Base-by-base conservation (phyloP, 2,797 vertebrate species). In the Phaenicophaeus curvirostris region DNA sequence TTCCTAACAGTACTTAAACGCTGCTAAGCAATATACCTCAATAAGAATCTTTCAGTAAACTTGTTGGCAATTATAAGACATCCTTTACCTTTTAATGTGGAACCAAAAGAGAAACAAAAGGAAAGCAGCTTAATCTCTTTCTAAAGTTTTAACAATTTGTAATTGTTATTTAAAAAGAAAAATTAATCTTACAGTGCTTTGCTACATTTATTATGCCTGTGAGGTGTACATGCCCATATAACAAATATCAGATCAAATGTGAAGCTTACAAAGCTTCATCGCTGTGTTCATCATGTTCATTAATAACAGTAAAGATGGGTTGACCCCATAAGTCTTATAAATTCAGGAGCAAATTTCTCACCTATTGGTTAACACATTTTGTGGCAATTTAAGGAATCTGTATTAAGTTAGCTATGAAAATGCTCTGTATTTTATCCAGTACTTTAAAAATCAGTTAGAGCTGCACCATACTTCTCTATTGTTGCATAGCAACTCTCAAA, bases 401-500 rank as follows among this genome's bases (percentile, higher is more conserved):
- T 10, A n/a, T 71, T 48, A 51, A 35, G 42, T 57, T 75, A 59
- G 82, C 39, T 80, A 76, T 4, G 28, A 42, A 78, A 90, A 91
- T 5, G 39, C 35, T 42, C 33, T 5, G 5, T 80, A 50, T 96
- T 97, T 94, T 85, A 87, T 54, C 57, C 89, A 74, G 50, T 81
- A 95, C 44, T 91, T 95, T 65, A 92, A 95, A 94, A 94, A 94
- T 71, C 94, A 87, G 87, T 78, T 84, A 48, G 62, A 85, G 65
- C 82, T 87, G 67, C 48, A 53, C 71, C n/a, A 50, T 58, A 85
- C 92, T 95, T 94, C 79, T 90, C 79, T 84, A 92, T 94, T 96
- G 96, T 97, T 98, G 96, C 97, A 96, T 94, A 97, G 97, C 97
- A 97, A 96, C 96, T 97, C 95, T 95, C 78, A 46, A 91, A 97